Evolutionary conservation across 1,140 invertebrate species (phyloP).

Genomic region (Popillia japonica): DNA sequence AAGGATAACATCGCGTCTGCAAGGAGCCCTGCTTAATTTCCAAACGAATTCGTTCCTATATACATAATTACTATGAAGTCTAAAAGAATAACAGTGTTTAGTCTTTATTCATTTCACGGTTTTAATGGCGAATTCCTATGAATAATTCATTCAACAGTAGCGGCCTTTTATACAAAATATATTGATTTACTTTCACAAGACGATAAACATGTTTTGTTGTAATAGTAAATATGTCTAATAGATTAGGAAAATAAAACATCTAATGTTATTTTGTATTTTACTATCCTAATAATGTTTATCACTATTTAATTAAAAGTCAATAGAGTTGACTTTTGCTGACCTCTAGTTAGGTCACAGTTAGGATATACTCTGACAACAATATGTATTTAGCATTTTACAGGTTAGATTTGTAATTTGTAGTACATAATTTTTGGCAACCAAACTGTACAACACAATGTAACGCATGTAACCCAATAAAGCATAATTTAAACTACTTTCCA

Average conservation of each 20-base stretch:
- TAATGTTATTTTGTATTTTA: not conserved
- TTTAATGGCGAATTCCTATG: too few relatives aligned
- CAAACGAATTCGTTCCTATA: not conserved
- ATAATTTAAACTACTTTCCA: not conserved
- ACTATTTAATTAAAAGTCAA: not conserved
- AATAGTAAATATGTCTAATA: not conserved
- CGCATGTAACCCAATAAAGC: too few relatives aligned
- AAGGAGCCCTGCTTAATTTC: not conserved
- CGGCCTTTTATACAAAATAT: too few relatives aligned
- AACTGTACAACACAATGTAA: not conserved
- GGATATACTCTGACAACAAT: not conserved
- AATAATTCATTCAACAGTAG: too few relatives aligned
- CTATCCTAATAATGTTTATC: not conserved
- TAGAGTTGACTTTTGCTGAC: constrained; percentile 17
- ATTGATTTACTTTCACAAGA: too few relatives aligned
- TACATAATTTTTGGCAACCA: not conserved
- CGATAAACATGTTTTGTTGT: too few relatives aligned
- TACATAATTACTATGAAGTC: too few relatives aligned
- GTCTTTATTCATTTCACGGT: too few relatives aligned
- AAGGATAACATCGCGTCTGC: not conserved
- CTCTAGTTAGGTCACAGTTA: not conserved
- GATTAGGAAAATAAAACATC: not conserved
- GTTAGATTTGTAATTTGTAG: not conserved
- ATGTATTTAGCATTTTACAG: not conserved
- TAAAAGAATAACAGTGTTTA: too few relatives aligned